Base-by-base conservation (phyloP, 2,888 invertebrate species). In the Leucophenga montana region DNA sequence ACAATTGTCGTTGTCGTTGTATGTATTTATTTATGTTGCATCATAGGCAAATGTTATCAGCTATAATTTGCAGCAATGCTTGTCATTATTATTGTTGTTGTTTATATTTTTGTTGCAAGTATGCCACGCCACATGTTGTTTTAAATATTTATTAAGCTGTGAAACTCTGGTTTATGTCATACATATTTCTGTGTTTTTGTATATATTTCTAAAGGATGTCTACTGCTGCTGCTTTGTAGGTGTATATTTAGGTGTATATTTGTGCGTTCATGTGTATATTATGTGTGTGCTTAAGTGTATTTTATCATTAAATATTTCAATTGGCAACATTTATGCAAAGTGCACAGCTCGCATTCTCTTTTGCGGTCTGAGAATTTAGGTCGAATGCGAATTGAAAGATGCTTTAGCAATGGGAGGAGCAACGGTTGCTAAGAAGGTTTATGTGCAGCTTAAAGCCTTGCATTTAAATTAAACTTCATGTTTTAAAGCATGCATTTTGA, bases 291-390 rank as follows among this genome's bases (percentile, higher is more conserved):
- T 50, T 54, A 73, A 76, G 74, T 77, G 71, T 73, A 76, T 77
- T 79, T 75, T 78, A 74, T 73, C 82, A 80, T 80, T 80, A 76
- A 80, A 80, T 82, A 80, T 80, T 80, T 80, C 77, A 80, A 78
- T 80, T 80, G 78, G 77, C 76, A 70, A 74, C 82, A 82, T 80
- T 80, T 80, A 80, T 82, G 80, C 80, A 78, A 77, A 79, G 67
- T 67, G 69, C 39, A 59, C 62, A 71, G 61, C 18, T 20, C 33
- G 39, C 44, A 61, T 56, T 56, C 22, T 50, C 50, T 18, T 50
- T 50, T 50, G 50, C 18, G 50, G 50, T 50, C 50, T 50, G 50
- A n/a, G 16, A 39, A 50, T 50, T 50, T 50, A 50, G 50, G 50
- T 50, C 50, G 50, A 11, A 18, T 50, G 14, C 8, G 11, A 5